These are phyloP conservation scores for Rhodinocichla rosea DNA, from an alignment of 2,113 vertebrate genomes.

Conservation along the genomic window DNA sequence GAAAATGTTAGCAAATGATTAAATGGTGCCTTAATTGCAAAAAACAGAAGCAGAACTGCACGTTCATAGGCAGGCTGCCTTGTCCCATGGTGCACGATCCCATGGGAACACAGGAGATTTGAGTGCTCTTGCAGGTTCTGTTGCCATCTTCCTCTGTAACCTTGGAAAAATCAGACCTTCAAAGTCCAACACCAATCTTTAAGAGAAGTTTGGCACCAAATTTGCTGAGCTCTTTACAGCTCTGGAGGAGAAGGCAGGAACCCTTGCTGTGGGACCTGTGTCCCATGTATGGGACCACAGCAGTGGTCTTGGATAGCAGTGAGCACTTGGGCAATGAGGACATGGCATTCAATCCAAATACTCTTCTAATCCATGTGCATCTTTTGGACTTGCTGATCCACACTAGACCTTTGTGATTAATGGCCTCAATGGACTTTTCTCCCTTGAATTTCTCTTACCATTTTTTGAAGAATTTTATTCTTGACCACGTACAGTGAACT, in stretches of 20 bases:
- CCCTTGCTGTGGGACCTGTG: not conserved
- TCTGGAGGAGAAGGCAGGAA: not conserved
- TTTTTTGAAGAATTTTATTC: not conserved
- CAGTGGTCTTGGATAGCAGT: too few relatives aligned
- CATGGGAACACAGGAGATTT: not conserved
- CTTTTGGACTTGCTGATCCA: not conserved
- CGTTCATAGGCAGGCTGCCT: not conserved
- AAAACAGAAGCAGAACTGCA: slow-evolving; percentile 6
- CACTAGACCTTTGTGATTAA: not conserved
- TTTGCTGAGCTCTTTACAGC: not conserved
- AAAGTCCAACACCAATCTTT: not conserved
- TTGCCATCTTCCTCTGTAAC: not conserved
- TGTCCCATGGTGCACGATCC: rapidly evolving
- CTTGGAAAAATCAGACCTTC: not conserved
- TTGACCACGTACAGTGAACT: not conserved
- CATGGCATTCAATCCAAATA: not conserved
- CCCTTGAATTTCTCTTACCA: not conserved
- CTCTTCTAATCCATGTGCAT: not conserved
- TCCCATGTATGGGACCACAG: too few relatives aligned
- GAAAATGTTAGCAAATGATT: not conserved
- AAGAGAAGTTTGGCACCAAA: not conserved
- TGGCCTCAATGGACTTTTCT: not conserved
- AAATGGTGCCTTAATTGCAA: not conserved
- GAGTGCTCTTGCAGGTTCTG: not conserved
- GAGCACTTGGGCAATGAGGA: not conserved